Conservation (phyloP, 2,113 vertebrate genomes). For the Platysternon megacephalum region DNA sequence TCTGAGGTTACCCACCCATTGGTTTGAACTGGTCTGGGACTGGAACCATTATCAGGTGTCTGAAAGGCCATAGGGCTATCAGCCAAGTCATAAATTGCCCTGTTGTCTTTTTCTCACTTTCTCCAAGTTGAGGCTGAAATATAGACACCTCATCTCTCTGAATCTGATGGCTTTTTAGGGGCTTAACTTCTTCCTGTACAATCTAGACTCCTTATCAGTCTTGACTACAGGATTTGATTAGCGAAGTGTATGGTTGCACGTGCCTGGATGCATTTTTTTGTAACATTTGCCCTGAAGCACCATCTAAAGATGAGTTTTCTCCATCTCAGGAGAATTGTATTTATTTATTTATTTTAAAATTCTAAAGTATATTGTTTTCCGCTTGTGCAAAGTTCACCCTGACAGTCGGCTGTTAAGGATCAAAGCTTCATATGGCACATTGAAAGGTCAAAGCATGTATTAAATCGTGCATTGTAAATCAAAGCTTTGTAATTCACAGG, state of each 20-base stretch:
- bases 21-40: background rate
- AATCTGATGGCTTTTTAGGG: background rate
- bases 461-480: constrained; percentile 68
- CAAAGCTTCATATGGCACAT: constrained; percentile 61
- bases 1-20: background rate
- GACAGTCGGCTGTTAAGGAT: constrained; percentile 64
- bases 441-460: constrained; percentile 67
- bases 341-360: constrained; percentile 4
- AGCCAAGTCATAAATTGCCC: background rate
- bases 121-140: background rate
- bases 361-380: constrained; percentile 58
- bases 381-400: constrained; percentile 68
- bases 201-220: background rate
- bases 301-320: constrained; percentile 25
- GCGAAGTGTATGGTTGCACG: constrained; percentile 40
- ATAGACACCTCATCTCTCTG: background rate
- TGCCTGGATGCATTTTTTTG: constrained; percentile 31
- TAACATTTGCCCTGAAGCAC: constrained; percentile 43
- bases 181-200: background rate
- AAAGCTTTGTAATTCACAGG: constrained; percentile 67
- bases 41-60: background rate
- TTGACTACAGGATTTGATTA: constrained; percentile 5
- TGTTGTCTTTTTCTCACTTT: background rate
- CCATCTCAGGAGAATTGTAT: constrained; percentile 43
- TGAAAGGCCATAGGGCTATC: background rate